Conservation (phyloP, 1,140 invertebrate species). For the Drosophila bipectinata region DNA sequence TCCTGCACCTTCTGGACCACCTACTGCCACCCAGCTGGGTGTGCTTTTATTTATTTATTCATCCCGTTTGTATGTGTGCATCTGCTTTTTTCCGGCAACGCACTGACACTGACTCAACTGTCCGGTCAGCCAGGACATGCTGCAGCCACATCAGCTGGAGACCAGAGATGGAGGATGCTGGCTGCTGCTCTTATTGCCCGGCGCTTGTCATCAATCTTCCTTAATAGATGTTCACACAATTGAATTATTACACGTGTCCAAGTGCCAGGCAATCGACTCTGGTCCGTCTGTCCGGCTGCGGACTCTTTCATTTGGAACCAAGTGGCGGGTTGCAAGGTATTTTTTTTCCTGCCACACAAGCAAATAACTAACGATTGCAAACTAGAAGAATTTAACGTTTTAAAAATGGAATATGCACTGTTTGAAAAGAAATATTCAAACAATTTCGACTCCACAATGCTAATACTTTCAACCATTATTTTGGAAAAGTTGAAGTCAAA, state of each 20-base stretch:
- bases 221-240: constrained; percentile 83
- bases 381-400: constrained; percentile 56
- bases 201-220: constrained; percentile 78
- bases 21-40: constrained; percentile 1
- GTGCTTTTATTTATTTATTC: constrained; percentile 69
- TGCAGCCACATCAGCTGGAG: constrained; percentile 19
- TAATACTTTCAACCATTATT: not conserved
- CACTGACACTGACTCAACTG: constrained; percentile 30
- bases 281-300: constrained; percentile 6
- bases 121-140: constrained; percentile 29
- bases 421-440: not conserved
- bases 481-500: not conserved
- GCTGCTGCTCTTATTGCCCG: constrained; percentile 38
- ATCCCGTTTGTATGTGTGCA: constrained; percentile 20
- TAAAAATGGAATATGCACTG: constrained; percentile 53
- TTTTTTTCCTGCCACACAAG: not conserved
- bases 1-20: not conserved
- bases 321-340: not conserved
- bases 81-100: constrained; percentile 32
- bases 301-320: constrained; percentile 4
- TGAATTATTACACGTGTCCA: constrained; percentile 82
- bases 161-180: constrained; percentile 15
- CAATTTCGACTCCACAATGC: not conserved
- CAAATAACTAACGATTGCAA: not conserved
- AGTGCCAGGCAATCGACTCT: constrained; percentile 72